A percentile compares a stretch with the other conserved stretches of the same genome.
Conservation (phyloP, 2,113 vertebrate species). For the Myanophis thanlyinensis region DNA sequence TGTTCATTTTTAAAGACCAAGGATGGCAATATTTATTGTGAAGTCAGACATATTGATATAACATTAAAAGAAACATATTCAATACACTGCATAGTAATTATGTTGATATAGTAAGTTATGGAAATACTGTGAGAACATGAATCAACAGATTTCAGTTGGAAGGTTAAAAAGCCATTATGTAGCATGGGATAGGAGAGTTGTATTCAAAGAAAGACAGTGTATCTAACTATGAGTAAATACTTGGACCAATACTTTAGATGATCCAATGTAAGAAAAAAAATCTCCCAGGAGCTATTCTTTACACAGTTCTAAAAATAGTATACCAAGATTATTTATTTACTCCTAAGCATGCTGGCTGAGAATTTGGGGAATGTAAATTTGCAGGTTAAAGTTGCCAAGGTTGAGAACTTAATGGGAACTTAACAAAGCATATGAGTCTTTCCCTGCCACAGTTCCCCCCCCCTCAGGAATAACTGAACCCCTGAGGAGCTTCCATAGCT, state of each 20-base stretch:
- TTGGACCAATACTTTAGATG: background rate
- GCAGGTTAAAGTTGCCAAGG: background rate
- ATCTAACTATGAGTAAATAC: background rate
- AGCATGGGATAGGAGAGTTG: background rate
- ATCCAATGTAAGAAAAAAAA: background rate
- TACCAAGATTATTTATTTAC: background rate
- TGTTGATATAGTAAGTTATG: constrained; percentile 43
- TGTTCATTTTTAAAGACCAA: constrained; percentile 60
- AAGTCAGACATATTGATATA: constrained; percentile 62
- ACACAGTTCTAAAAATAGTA: background rate
- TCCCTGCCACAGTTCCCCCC: background rate
- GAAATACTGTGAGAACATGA: constrained; percentile 14
- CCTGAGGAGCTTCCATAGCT: background rate
- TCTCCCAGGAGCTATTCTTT: background rate
- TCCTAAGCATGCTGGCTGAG: background rate
- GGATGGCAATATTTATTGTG: constrained; percentile 61
- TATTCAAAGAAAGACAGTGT: background rate
- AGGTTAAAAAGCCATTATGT: background rate
- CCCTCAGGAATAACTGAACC: background rate
- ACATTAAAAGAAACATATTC: constrained; percentile 64
- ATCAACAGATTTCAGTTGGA: background rate
- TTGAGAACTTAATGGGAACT: background rate
- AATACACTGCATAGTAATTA: constrained; percentile 55
- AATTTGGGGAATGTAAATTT: background rate
- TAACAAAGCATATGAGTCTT: background rate